These are phyloP conservation scores for Silvanus unidentatus DNA, from an alignment of 2,888 invertebrate species.

Conservation along the genomic window DNA sequence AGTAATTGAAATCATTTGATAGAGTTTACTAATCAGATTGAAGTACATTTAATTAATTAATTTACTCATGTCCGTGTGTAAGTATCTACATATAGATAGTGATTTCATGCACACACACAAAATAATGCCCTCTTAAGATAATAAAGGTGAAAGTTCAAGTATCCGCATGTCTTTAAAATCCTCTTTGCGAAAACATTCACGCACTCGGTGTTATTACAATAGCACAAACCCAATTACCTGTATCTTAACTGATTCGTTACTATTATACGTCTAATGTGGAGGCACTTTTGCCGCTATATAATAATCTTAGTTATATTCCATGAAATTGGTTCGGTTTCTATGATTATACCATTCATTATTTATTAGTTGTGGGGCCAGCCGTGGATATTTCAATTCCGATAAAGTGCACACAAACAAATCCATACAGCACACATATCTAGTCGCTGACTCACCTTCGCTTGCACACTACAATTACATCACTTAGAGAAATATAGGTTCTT, in stretches of 20 bases:
- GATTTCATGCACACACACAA: too few species aligned
- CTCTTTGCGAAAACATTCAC: not conserved
- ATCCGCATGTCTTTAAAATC: not conserved
- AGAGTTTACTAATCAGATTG: too few species aligned
- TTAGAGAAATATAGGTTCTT: not conserved
- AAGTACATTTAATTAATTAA: too few species aligned
- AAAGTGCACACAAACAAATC: not conserved
- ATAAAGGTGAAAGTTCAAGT: too few species aligned
- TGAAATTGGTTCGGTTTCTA: slow-evolving; percentile 26
- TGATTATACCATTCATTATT: slow-evolving; percentile 29
- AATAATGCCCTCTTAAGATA: too few species aligned
- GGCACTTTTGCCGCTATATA: not conserved
- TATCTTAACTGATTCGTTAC: too few species aligned
- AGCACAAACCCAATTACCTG: not conserved
- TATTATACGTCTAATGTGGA: too few species aligned
- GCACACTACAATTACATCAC: too few species aligned
- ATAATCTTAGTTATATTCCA: slow-evolving; percentile 26
- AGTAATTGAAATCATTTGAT: too few species aligned
- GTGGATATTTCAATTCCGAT: slow-evolving; percentile 5
- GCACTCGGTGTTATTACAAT: not conserved
- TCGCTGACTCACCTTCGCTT: too few species aligned
- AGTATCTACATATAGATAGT: too few species aligned
- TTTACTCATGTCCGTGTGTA: too few species aligned
- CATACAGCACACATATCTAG: not conserved
- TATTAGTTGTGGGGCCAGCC: slow-evolving; percentile 17